Conservation (phyloP, 1,140 invertebrate species). For the Platorchestia sp. region DNA sequence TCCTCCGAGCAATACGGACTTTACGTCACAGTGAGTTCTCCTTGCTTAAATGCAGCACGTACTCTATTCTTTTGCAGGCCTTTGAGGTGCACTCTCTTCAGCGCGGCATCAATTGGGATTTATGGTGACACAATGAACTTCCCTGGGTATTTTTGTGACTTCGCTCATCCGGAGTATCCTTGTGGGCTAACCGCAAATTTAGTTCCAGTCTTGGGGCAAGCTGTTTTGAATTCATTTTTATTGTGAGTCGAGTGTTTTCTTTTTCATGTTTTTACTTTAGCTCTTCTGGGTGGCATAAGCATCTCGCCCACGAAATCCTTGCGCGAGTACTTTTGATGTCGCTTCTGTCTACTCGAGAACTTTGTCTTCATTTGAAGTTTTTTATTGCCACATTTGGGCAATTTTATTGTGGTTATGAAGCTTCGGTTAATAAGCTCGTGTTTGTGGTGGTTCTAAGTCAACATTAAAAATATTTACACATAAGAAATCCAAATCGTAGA, state of each 20-base stretch:
- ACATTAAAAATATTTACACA: no score
- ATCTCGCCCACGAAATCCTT: neutral
- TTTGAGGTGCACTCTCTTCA: neutral
- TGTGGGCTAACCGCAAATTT: neutral
- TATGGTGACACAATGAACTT: neutral
- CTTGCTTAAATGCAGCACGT: neutral
- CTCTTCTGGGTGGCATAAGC: neutral
- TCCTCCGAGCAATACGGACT: slow-evolving; percentile 63
- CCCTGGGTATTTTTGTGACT: neutral
- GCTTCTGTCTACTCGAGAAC: neutral
- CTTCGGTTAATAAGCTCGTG: no score
- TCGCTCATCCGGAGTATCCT: neutral
- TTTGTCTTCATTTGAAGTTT: neutral
- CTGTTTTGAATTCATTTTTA: neutral
- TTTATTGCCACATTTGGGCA: neutral
- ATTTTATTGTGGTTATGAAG: no score
- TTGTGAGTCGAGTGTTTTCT: neutral
- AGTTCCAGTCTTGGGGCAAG: neutral
- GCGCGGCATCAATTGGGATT: neutral
- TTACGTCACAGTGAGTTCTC: neutral
- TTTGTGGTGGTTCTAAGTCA: no score
- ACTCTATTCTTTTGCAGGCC: neutral
- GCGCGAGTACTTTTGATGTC: neutral
- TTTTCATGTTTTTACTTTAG: neutral
- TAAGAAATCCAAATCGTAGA: no score